Evolutionary conservation across 92 coral and sea anemone genomes (phyloP), one percentile per base, ranked within the genome.

Genomic region (Palythoa grandiflora): DNA sequence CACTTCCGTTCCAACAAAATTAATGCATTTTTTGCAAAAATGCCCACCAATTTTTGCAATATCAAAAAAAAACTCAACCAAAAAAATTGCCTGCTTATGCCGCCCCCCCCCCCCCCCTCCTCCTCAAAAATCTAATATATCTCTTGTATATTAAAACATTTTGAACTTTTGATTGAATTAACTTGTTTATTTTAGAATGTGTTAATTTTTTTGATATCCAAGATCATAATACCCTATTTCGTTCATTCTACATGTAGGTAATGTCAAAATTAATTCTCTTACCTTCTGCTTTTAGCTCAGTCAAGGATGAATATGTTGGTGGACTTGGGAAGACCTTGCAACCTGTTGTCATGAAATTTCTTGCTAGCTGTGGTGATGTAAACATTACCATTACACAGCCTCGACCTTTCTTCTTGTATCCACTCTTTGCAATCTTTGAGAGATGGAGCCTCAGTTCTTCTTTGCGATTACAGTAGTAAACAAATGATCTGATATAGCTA

Each of bases 311-410:
- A 78, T 92, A 97, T 9, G 99, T 92, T 0, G 99, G 99, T 14
- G 96, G 98, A 68, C 99, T 96, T 86, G 98, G 98, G 66, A 97
- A 91, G 19, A 96, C 92, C 78, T 91, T 87, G 77, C 98, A 96
- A 19, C 99, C 99, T 68, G 94, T 92, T 5, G 99, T 97, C 94
- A 97, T 97, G 75, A 97, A 97, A 54, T 95, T 96, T 66, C 98
- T 88, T 54, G 99, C 98, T 52, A 90, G 86, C 86, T 97, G 94
- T 2, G 99, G 94, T 54, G 97, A 93, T 19, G 92, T 93, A 76
- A 97, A 97, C 38, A 93, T 95, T n/a, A 94, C 98, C 96, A 97
- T 94, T 52, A 97, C 96, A 51, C 98, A 90, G 37, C 99, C 99
- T 20, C 98, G 96, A 5, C 98, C 98, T 84, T 93, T 95, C 79